Base-by-base conservation (phyloP, 2,797 vertebrate species). In the Synaphobranchus kaupii region DNA sequence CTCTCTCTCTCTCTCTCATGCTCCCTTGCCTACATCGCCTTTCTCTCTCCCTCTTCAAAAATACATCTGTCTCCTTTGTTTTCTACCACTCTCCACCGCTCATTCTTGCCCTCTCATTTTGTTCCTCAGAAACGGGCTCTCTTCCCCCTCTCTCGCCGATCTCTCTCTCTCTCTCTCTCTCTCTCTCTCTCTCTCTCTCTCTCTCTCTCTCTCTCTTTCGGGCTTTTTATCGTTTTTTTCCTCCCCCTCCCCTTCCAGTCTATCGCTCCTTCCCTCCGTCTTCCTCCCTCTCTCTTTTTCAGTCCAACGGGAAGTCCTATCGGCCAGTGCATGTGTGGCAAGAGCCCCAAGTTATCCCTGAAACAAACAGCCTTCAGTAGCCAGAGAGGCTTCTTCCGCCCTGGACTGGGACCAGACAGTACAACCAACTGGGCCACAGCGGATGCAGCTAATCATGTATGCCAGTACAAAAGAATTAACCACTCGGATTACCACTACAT, bases 271-370 rank as follows among this genome's bases (percentile, higher is more conserved):
- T 90, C 89, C 89, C 87, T 87, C 90, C 85, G 89, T 88, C 86
- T 89, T 89, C 90, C 91, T 90, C 92, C 93, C 91, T 47, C 86
- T 87, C 90, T 92, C 91, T 94, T 92, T 89, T 93, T 95, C 93
- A 93, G 89, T 95, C 94, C 94, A 96, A 94, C 87, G 94, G 96
- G 96, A 96, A 96, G 94, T 93, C 93, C 92, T 96, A 92, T 95
- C 93, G 94, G 93, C 96, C 95, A 94, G 95, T 95, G 94, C 94
- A 93, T 95, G 94, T 95, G 92, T 92, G 89, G 93, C 89, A 91
- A 92, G 91, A 95, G 94, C 95, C 95, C 95, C 95, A 96, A 93
- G 91, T 94, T 94, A 94, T 96, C 96, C 94, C 94, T 92, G 92
- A 92, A 93, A 92, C 93, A 91, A 93, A 91, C 90, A 89, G 92